Conservation (phyloP, 2,797 vertebrate species). For the Peromyscus nudipes region DNA sequence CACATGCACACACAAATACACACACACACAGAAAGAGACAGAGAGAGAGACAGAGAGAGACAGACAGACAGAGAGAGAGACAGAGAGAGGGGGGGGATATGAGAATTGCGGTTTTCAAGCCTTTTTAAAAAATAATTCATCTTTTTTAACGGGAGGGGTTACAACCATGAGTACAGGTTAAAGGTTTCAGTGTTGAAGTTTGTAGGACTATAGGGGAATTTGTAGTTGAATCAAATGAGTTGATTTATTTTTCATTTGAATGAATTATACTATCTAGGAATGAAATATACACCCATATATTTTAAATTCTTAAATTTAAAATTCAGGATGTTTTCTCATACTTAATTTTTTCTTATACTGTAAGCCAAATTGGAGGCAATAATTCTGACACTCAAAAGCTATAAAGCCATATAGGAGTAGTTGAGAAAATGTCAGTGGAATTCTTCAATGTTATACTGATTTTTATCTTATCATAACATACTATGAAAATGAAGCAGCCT, state of each 20-base stretch:
- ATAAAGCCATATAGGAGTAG: neutral
- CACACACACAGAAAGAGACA: neutral
- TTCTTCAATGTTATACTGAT: constrained; percentile 7
- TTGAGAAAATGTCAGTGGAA: constrained; percentile 21
- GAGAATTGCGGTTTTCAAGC: neutral
- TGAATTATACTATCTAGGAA: neutral
- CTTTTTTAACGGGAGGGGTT: neutral
- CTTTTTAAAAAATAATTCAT: neutral
- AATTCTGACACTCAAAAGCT: constrained; percentile 51
- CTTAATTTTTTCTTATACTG: neutral
- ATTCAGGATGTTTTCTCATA: neutral
- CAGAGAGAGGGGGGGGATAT: neutral
- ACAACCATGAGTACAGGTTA: neutral
- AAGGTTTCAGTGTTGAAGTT: constrained; percentile 44
- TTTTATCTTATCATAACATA: constrained; percentile 21
- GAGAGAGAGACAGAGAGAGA: neutral
- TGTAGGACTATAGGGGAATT: neutral
- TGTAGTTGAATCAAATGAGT: constrained; percentile 7
- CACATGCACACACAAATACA: no score
- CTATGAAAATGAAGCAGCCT: constrained; percentile 1
- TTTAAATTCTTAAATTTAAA: constrained; percentile 41
- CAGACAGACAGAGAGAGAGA: neutral
- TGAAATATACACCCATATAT: neutral
- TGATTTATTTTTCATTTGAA: constrained; percentile 40
- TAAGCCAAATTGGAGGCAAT: neutral